Base-by-base conservation (phyloP, 2,113 vertebrate species). In the Nerophis lumbriciformis region DNA sequence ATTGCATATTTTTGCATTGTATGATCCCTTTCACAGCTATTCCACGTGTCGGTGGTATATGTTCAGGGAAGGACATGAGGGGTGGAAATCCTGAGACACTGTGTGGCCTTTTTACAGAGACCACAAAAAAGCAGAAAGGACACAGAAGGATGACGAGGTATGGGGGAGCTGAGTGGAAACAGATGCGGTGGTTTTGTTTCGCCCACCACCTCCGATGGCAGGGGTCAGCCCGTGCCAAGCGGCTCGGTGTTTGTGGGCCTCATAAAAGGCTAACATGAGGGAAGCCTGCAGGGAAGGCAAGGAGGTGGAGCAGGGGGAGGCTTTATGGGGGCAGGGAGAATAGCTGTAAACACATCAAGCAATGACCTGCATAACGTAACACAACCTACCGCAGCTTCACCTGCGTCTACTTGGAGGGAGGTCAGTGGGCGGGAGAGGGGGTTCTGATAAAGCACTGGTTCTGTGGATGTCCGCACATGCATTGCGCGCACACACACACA, bases 1-100 rank as follows among this genome's bases (percentile, higher is more conserved):
- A 90, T 90, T 90, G 87, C 89, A 93, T 92, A 92, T 89, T 91
- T 92, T 89, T 86, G 82, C 90, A 89, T 88, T 87, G 8, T 73
- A 87, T 90, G 86, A 88, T 80, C 88, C 78, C 87, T 87, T 87
- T 93, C 87, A 83, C 66, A 90, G 88, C 88, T 81, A 85, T 77
- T 86, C 80, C 65, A 54, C 64, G 75, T 61, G 65, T 75, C 68
- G 14, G 36, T 61, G 64, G 28, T 59, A 62, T 11, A 67, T 54
- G 74, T 72, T 65, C 21, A 53, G 81, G 76, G 60, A 71, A 73
- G 48, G 66, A 70, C 38, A 65, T 71, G 63, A 53, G 21, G 11
- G 51, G 75, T 65, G 75, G 76, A 85, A 84, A 82, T 89, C 90
- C 90, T 91, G 90, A 92, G 90, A 91, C 84, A 68, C 87, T 85